Percentiles rank a stretch among this genome's conserved stretches.
phyloP scores from a whole-genome alignment of 2,888 invertebrate species.

The Lissocephala sabroskyi region DNA sequence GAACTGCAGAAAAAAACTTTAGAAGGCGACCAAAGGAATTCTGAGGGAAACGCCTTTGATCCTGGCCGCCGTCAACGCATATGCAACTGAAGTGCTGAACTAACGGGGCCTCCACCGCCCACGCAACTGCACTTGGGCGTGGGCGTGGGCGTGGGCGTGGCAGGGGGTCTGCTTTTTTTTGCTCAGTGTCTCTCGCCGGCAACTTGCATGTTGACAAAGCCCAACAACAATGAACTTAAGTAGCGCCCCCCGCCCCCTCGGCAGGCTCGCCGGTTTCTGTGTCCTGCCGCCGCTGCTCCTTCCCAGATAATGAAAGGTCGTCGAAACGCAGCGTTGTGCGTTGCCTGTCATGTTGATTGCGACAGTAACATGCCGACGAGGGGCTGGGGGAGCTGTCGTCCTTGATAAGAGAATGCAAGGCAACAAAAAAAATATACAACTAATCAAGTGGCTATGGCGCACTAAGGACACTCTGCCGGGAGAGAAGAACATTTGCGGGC shows the following conservation, averaged over 20 bases:
- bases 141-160: no score
- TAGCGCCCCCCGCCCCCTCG: not conserved
- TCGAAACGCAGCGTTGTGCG: slow-evolving; percentile 45
- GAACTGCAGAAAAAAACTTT: no score
- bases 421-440: no score
- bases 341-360: slow-evolving; percentile 14
- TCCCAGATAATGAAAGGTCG: slow-evolving; percentile 62
- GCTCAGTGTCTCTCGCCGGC: not conserved
- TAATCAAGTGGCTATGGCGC: no score
- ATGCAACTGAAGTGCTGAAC: not conserved
- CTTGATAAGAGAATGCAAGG: no score
- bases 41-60: slow-evolving; percentile 48
- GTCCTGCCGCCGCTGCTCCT: no score
- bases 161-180: not conserved
- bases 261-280: not conserved
- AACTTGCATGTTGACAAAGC: slow-evolving; percentile 38
- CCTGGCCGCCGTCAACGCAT: slow-evolving; percentile 35
- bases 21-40: slow-evolving; percentile 20
- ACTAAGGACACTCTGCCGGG: no score
- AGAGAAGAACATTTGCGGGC: no score
- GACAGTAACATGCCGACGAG: slow-evolving; percentile 21
- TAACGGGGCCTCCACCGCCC: not conserved
- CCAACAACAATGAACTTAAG: slow-evolving; percentile 29
- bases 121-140: not conserved
- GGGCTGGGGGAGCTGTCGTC: no score